Evolutionary conservation across 2,888 invertebrate species (phyloP).

Genomic region (Orchesella flavescens): DNA sequence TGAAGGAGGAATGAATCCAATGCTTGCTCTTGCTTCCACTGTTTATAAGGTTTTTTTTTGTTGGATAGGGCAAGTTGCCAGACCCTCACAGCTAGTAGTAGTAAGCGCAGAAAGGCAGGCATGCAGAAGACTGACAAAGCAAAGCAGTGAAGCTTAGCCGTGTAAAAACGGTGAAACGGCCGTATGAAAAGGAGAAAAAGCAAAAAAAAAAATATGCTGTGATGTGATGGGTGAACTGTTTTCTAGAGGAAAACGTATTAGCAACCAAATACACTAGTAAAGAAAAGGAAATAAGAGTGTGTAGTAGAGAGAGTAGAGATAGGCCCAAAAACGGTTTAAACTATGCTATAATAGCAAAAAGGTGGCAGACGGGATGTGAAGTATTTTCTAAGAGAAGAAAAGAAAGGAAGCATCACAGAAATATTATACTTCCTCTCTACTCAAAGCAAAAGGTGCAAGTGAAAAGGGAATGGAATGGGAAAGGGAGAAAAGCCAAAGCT

Average conservation of each 20-base stretch:
- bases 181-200: constrained; percentile 9
- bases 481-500: constrained; percentile 20
- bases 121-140: constrained; percentile 50
- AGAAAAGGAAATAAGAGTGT: background rate
- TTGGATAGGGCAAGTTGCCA: constrained; percentile 51
- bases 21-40: background rate
- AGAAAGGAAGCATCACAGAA: constrained; percentile 43
- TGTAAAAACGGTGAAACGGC: constrained; percentile 33
- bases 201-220: too few relatives aligned
- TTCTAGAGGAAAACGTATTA: constrained; percentile 24
- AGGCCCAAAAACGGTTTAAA: background rate
- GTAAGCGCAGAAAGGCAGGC: constrained; percentile 5
- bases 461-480: background rate
- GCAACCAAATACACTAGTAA: constrained; percentile 8
- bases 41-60: constrained; percentile 4
- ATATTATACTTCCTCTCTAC: constrained; percentile 24
- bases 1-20: constrained; percentile 35
- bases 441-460: constrained; percentile 45
- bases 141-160: constrained; percentile 42
- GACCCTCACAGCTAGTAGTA: constrained; percentile 14
- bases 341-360: constrained; percentile 1
- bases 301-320: background rate
- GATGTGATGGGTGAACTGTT: constrained; percentile 20
- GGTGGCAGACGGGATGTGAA: constrained; percentile 19
- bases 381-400: constrained; percentile 9